phyloP scores from a whole-genome alignment of 2,797 vertebrate genomes.

The Ptychadena robeensis region DNA sequence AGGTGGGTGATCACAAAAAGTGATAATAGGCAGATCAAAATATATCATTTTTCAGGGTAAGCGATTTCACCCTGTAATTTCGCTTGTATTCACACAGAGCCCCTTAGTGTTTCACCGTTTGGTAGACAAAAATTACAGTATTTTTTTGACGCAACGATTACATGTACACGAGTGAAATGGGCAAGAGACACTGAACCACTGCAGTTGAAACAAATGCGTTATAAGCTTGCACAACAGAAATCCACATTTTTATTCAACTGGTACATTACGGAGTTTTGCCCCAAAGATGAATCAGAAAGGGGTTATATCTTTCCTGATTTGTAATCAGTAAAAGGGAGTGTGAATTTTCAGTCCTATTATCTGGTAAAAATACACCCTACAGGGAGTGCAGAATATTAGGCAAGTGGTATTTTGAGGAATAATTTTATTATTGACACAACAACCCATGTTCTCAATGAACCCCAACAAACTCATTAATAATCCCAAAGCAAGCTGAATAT shows the following conservation, averaged over 20 bases:
- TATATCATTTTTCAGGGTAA: constrained; percentile 4
- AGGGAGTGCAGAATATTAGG: no score
- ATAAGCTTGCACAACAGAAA: no score
- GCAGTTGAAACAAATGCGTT: no score
- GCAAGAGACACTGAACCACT: no score
- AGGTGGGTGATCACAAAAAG: no score
- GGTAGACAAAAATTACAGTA: constrained; percentile 35
- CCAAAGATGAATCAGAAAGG: constrained; percentile 6
- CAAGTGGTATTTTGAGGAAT: no score
- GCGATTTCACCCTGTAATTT: constrained; percentile 46
- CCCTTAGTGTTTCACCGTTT: no score
- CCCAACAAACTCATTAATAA: no score
- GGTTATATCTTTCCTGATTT: constrained; percentile 6
- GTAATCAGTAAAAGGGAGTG: constrained; percentile 3
- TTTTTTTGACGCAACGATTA: constrained; percentile 31
- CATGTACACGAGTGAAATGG: constrained; percentile 41
- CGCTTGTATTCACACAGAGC: no score
- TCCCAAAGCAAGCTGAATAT: no score
- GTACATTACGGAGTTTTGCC: constrained; percentile 9
- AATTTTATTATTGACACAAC: no score
- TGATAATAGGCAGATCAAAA: constrained; percentile 35
- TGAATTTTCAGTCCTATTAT: neutral
- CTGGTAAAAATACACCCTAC: constrained; percentile 18
- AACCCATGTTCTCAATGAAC: no score
- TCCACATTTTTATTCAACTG: constrained; percentile 9